Conservation (phyloP, 2,113 vertebrate species). For the Vombatus ursinus region DNA sequence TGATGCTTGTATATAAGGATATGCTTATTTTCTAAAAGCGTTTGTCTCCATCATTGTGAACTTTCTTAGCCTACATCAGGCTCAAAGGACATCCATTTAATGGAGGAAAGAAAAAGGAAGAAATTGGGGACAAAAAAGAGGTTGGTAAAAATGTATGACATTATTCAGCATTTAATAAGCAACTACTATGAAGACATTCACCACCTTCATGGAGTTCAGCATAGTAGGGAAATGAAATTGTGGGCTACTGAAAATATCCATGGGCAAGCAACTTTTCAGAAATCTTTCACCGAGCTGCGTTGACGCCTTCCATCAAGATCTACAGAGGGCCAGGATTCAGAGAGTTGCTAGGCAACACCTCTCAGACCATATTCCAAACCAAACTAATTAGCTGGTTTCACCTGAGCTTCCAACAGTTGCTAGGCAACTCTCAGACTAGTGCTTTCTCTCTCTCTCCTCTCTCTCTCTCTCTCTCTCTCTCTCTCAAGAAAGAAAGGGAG, state of each 20-base stretch:
- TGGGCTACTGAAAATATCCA: background rate
- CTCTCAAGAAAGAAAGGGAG: background rate
- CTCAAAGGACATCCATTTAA: background rate
- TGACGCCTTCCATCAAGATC: background rate
- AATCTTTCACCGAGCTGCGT: background rate
- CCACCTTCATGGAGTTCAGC: background rate
- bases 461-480: background rate
- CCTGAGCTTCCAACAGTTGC: constrained; percentile 46
- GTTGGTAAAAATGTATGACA: background rate
- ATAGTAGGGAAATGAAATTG: background rate
- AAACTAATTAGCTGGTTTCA: constrained; percentile 53
- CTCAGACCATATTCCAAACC: constrained; percentile 34
- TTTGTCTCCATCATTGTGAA: background rate
- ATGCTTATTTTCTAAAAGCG: background rate
- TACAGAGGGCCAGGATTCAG: background rate
- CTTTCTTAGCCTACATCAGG: background rate
- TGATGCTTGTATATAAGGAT: background rate
- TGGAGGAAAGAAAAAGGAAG: background rate
- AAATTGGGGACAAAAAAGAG: background rate
- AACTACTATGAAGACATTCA: background rate
- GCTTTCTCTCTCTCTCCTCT: background rate
- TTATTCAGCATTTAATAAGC: background rate
- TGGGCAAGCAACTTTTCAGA: background rate
- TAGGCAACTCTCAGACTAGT: constrained; percentile 44
- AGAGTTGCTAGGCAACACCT: background rate